Base-by-base conservation (phyloP, 1,140 invertebrate species). In the Danaus plexippus region DNA sequence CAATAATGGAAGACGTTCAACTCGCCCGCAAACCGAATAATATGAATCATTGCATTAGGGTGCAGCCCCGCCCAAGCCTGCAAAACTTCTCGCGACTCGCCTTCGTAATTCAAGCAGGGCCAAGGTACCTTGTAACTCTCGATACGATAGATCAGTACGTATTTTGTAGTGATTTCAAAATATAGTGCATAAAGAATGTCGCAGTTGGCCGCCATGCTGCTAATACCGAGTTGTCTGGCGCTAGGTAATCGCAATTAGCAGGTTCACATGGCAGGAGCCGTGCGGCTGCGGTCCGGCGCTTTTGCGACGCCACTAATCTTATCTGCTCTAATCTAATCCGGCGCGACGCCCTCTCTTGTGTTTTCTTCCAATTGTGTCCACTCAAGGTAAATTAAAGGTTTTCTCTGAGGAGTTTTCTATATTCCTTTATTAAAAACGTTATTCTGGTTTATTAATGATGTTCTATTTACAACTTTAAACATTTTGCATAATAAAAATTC, bases 1-100 rank as follows among this genome's bases (percentile, higher is more conserved):
- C 83, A 86, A 86, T 86, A 86, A 86, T 86, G 80, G 80, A 86
- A 86, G 83, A 86, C 83, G 83, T 86, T 85, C 83, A 86, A 86
- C 83, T 86, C 81, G 81, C 75, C 80, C 81, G 83, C 81, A 85
- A 84, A 85, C 83, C 81, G 80, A 86, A 83, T 83, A 85, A 86
- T 83, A 84, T 86, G 83, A 86, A 86, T 86, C 83, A 86, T 86
- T 86, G 83, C 83, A 85, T 85, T 84, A 86, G 80, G 83, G 83
- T 86, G 81, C 83, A 84, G 83, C 78, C 77, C 80, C 78, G 80
- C 76, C 80, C 75, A 75, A 76, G 74, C 63, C 69, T 69, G 71
- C 67, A 65, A 70, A 73, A 75, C 71, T 69, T 64, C 54, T 64
- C 60, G 66, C 64, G 64, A 59, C 61, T 69, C 61, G 58, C 48